Percentiles rank a stretch among this genome's conserved stretches.
These are phyloP conservation scores for Habroteleia sp. DNA, from an alignment of 2,888 invertebrate genomes.

Conservation along the genomic window DNA sequence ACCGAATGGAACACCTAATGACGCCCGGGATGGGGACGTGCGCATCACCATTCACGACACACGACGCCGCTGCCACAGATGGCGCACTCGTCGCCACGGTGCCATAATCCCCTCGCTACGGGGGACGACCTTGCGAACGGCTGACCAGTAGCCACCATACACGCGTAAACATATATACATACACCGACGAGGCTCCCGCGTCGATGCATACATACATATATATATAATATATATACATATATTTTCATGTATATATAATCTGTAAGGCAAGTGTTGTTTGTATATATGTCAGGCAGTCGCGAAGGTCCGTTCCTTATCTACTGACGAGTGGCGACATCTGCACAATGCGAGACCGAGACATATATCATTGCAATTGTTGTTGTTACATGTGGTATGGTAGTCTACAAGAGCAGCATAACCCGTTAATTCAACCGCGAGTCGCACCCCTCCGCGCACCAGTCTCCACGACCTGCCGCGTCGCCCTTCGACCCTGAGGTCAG, in stretches of 20 bases:
- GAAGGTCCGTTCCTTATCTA: conserved; percentile 52
- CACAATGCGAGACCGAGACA: conserved; percentile 60
- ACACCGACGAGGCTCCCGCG: not conserved
- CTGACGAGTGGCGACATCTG: conserved; percentile 63
- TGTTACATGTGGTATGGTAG: conserved; percentile 76
- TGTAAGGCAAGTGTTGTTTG: conserved; percentile 78
- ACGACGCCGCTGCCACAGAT: conserved; percentile 69
- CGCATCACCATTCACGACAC: conserved; percentile 38
- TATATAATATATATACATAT: conserved; percentile 66
- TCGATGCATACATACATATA: conserved; percentile 64
- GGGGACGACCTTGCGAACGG: conserved; percentile 72
- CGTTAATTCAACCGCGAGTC: conserved; percentile 73
- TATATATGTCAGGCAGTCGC: conserved; percentile 78
- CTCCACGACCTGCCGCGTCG: not conserved
- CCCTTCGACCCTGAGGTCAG: too few relatives aligned
- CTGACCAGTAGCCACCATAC: conserved; percentile 32
- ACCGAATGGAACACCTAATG: conserved; percentile 95
- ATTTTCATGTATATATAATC: conserved; percentile 78
- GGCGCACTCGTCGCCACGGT: conserved; percentile 75
- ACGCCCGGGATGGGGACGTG: conserved; percentile 43
- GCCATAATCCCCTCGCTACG: conserved; percentile 77
- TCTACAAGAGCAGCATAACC: conserved; percentile 77
- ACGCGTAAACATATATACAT: conserved; percentile 42
- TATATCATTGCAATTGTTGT: conserved; percentile 71
- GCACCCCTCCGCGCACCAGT: conserved; percentile 3